These are phyloP conservation scores for Eurosta solidaginis DNA, from an alignment of 1,140 invertebrate species.

Conservation along the genomic window DNA sequence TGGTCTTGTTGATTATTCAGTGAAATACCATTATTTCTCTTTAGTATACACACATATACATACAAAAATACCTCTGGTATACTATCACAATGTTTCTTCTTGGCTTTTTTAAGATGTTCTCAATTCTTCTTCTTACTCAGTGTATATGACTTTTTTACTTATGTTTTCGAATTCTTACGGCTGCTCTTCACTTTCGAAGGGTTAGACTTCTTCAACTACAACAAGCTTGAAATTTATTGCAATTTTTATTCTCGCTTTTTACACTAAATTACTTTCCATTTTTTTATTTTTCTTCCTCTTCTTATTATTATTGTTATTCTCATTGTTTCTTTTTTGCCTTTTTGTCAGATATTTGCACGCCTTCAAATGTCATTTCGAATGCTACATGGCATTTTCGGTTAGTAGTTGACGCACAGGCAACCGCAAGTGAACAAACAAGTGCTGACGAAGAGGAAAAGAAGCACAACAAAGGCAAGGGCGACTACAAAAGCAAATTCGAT, in stretches of 20 bases:
- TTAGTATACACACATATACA: too few relatives aligned
- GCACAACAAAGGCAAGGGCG: not conserved
- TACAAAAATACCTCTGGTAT: too few relatives aligned
- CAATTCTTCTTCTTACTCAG: not conserved
- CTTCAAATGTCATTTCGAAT: constrained; percentile 24
- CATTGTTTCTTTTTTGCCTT: not conserved
- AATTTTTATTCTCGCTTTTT: not conserved
- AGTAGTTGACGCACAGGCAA: not conserved
- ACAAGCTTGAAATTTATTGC: constrained; percentile 10
- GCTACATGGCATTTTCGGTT: constrained; percentile 23
- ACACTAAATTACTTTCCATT: not conserved
- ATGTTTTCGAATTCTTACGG: not conserved
- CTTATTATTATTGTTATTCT: not conserved
- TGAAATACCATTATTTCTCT: not conserved
- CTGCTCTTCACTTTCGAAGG: not conserved
- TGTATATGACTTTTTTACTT: not conserved
- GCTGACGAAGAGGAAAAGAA: not conserved
- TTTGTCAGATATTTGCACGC: constrained; percentile 17
- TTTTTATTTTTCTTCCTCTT: not conserved
- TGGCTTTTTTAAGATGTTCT: not conserved
- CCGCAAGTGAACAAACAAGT: constrained; percentile 17
- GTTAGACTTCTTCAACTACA: constrained; percentile 7
- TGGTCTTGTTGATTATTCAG: not conserved
- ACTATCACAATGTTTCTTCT: not conserved
- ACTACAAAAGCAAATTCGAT: too few relatives aligned